A percentile compares a stretch with the other conserved stretches of the same genome.
These are phyloP conservation scores for Sardina pilchardus DNA, from an alignment of 2,113 vertebrate species.

Conservation along the genomic window DNA sequence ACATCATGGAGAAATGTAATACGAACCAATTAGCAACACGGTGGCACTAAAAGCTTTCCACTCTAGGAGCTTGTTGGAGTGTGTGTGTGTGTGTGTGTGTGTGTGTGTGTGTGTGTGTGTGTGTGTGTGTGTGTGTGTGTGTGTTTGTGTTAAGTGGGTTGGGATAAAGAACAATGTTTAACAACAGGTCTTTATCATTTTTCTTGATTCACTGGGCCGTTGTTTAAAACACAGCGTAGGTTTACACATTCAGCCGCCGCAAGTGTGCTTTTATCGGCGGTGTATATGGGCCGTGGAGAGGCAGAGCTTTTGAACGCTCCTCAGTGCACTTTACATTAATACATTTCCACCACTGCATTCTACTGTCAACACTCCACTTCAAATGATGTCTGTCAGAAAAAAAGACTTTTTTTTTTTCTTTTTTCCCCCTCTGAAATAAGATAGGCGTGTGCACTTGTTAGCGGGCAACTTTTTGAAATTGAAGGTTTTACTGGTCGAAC, in stretches of 20 bases:
- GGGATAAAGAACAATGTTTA: neutral
- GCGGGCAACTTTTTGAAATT: neutral
- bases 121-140: conserved; percentile 1
- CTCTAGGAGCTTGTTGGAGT: neutral
- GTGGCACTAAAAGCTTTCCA: conserved; percentile 3
- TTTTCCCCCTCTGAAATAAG: neutral
- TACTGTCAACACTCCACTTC: neutral
- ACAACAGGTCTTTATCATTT: neutral
- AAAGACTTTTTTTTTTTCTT: neutral
- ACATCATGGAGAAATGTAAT: neutral
- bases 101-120: conserved; percentile 4
- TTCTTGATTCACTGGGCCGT: neutral
- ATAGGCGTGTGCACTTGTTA: neutral
- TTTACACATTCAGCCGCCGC: neutral
- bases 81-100: neutral
- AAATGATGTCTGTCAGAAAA: neutral
- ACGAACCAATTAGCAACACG: neutral
- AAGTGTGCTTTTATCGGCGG: neutral
- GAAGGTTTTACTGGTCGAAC: neutral
- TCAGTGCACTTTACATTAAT: neutral
- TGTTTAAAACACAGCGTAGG: neutral
- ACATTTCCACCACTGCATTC: neutral
- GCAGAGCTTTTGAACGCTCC: neutral
- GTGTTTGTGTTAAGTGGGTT: neutral
- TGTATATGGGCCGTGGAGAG: neutral